phyloP scores from a whole-genome alignment of 2,113 vertebrate genomes.

The Cynoglossus semilaevis region DNA sequence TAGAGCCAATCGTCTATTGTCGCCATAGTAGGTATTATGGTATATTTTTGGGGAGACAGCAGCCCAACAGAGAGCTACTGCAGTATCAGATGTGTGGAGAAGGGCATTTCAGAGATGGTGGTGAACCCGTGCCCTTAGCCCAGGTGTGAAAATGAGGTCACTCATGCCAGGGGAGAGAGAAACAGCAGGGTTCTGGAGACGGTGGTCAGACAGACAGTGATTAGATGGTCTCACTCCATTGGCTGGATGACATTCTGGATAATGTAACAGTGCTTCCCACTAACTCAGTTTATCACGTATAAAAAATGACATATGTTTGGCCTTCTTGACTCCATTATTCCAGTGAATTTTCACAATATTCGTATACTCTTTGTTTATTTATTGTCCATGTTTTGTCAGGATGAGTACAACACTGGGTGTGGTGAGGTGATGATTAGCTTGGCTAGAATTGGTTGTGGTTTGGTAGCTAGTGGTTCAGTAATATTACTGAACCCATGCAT shows the following conservation, averaged over 20 bases:
- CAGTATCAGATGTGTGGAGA: slow-evolving; percentile 16
- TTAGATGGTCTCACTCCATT: slow-evolving; percentile 32
- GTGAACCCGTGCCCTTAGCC: slow-evolving; percentile 34
- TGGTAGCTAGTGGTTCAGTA: slow-evolving; percentile 31
- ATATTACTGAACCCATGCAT: slow-evolving; percentile 24
- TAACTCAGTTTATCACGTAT: background rate
- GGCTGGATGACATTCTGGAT: slow-evolving; percentile 20
- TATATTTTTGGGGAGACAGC: slow-evolving; percentile 37
- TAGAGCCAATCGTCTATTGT: slow-evolving; percentile 49
- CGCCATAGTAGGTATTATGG: slow-evolving; percentile 55
- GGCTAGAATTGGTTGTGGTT: slow-evolving; percentile 31
- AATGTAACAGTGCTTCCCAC: slow-evolving; percentile 18
- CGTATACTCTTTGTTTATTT: slow-evolving; percentile 13
- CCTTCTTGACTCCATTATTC: slow-evolving; percentile 6
- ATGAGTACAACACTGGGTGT: slow-evolving; percentile 33
- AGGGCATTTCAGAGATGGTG: slow-evolving; percentile 30
- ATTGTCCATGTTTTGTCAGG: slow-evolving; percentile 9
- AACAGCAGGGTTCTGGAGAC: slow-evolving; percentile 71
- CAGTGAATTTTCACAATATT: slow-evolving; percentile 1
- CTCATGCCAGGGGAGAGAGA: slow-evolving; percentile 41
- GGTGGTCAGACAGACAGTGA: slow-evolving; percentile 38
- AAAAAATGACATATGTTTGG: background rate
- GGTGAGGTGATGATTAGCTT: slow-evolving; percentile 21
- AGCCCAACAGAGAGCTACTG: slow-evolving; percentile 25
- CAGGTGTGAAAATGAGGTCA: slow-evolving; percentile 66